phyloP scores from a whole-genome alignment of 92 coral and sea anemone genomes.

The Galaxea fascicularis region DNA sequence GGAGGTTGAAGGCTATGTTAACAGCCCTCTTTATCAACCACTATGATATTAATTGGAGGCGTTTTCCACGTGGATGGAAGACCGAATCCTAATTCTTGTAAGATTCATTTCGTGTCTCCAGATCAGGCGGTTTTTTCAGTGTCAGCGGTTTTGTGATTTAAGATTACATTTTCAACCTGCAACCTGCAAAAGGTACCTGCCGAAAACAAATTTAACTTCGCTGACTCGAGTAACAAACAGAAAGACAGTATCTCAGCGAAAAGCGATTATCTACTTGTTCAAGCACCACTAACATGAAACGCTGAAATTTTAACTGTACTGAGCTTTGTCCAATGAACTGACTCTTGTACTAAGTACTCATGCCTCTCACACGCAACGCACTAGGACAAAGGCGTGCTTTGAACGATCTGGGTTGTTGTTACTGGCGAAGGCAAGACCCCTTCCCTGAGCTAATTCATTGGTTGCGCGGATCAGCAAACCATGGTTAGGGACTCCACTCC shows the following conservation, averaged over 20 bases:
- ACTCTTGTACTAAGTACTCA: no score
- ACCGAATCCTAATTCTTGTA: not conserved
- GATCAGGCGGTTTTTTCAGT: not conserved
- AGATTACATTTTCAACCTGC: no score
- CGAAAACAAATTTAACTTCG: not conserved
- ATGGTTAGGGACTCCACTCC: slow-evolving; percentile 60
- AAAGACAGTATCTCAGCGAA: not conserved
- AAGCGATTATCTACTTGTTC: not conserved
- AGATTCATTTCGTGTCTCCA: not conserved
- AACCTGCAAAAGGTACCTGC: not conserved
- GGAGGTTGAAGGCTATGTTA: no score
- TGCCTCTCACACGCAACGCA: slow-evolving; percentile 37
- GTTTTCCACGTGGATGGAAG: not conserved
- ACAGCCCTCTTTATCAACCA: no score
- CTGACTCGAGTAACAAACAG: not conserved
- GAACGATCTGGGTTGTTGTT: slow-evolving; percentile 39
- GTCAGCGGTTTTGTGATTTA: not conserved
- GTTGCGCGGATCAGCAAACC: slow-evolving; percentile 45
- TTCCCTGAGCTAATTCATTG: slow-evolving; percentile 57
- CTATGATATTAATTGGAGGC: not conserved
- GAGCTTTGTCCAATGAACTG: not conserved
- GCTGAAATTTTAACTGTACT: not conserved
- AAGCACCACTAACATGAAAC: not conserved
- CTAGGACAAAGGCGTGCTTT: slow-evolving; percentile 66
- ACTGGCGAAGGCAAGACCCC: slow-evolving; percentile 73